Base-by-base conservation (phyloP, 2,888 invertebrate genomes). In the Cantharis rustica region DNA sequence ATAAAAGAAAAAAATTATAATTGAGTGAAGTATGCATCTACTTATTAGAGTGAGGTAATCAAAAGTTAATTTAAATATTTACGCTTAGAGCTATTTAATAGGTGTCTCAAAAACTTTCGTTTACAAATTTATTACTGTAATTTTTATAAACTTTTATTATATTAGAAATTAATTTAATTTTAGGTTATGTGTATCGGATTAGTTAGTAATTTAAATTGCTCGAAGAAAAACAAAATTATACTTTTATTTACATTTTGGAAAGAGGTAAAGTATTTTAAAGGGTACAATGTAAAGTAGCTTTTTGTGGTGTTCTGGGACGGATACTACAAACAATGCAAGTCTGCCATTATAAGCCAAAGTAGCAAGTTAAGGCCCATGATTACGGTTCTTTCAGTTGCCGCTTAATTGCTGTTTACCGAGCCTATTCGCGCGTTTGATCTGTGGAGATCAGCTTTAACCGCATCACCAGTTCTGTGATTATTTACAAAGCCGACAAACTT, bases 351-450 rank as follows among this genome's bases (percentile, higher is more conserved):
- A 84, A 86, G 86, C 86, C 87, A 88, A 88, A 88, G 88, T 87
- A 88, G 88, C 87, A 86, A 86, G 86, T 87, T 86, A 87, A 87
- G 86, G 84, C 86, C 86, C 86, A 82, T 87, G 87, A 87, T 87
- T 87, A 87, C 86, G 86, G 87, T 86, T 86, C 87, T 87, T 87
- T 87, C 87, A 87, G 86, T 88, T 86, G 87, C 87, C 87, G 86
- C 86, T 87, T 88, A 88, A 87, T 87, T 88, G 88, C 87, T 87
- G 87, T 87, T 88, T 87, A 87, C 87, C 83, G 84, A 87, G 86
- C 84, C 86, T 87, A 86, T 88, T 87, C 87, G 86, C 87, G 87
- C 87, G 87, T 87, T 87, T 87, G 87, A 87, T 87, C 87, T 87
- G 86, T 85, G 84, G 83, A 85, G 85, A 85, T 85, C 85, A 84